Percentiles rank a stretch among this genome's conserved stretches.
Conservation (phyloP, 2,888 invertebrate genomes). For the Phyto melanocephala region DNA sequence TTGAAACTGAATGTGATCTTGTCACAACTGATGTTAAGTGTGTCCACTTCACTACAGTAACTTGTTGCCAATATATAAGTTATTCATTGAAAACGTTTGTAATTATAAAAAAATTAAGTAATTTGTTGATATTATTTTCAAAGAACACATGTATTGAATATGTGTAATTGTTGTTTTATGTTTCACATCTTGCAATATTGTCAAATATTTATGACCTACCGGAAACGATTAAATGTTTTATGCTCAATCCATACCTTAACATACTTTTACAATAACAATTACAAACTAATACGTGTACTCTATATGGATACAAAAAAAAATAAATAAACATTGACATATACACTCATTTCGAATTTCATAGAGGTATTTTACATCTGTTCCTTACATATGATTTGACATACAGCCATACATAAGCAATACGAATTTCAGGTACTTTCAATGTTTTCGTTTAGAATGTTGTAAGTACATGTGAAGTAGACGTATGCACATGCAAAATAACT, state of each 20-base stretch:
- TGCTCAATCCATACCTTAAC: slow-evolving; percentile 13
- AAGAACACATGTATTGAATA: too few species aligned
- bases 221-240: slow-evolving; percentile 40
- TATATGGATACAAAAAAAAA: neutral
- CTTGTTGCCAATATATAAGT: too few species aligned
- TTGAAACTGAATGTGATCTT: too few species aligned
- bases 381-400: slow-evolving; percentile 6
- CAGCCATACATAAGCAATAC: neutral
- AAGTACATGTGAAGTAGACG: neutral
- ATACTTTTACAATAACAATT: slow-evolving; percentile 39
- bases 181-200: too few species aligned
- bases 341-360: slow-evolving; percentile 6
- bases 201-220: neutral
- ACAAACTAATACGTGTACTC: slow-evolving; percentile 10
- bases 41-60: too few species aligned
- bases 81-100: too few species aligned
- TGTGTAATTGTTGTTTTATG: too few species aligned
- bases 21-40: too few species aligned
- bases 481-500: slow-evolving; percentile 43
- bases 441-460: neutral
- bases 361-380: slow-evolving; percentile 50
- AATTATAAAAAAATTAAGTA: too few species aligned
- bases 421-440: neutral
- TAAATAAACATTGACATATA: neutral
- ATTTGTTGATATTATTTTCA: too few species aligned